Conservation (phyloP, 2,888 invertebrate species). For the Phrixothrix hirtus region DNA sequence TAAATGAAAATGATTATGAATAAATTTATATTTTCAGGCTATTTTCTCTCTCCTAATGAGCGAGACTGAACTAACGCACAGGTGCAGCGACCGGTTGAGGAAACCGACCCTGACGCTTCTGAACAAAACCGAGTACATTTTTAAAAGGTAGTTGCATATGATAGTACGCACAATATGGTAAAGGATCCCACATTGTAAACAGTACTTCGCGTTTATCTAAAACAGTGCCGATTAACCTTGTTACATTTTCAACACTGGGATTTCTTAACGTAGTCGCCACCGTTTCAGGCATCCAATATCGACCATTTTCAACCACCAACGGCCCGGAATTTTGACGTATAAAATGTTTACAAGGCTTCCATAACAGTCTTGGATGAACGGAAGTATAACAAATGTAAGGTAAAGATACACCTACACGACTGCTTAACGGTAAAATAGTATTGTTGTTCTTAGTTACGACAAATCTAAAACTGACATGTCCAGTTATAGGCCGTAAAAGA, state of each 20-base stretch:
- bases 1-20: slow-evolving; percentile 13
- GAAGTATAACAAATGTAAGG: slow-evolving; percentile 80
- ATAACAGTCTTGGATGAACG: slow-evolving; percentile 67
- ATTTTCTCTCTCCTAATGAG: slow-evolving; percentile 49
- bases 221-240: slow-evolving; percentile 67
- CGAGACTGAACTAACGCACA: slow-evolving; percentile 43
- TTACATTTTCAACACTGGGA: slow-evolving; percentile 59
- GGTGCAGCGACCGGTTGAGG: slow-evolving; percentile 52
- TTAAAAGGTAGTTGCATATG: slow-evolving; percentile 75
- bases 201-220: slow-evolving; percentile 79
- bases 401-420: slow-evolving; percentile 76
- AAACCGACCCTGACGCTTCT: slow-evolving; percentile 55
- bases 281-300: slow-evolving; percentile 66
- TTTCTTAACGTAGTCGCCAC: slow-evolving; percentile 58
- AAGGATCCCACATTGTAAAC: slow-evolving; percentile 82
- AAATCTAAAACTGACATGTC: slow-evolving; percentile 78
- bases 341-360: slow-evolving; percentile 67
- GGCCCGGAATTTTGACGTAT: slow-evolving; percentile 61
- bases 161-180: slow-evolving; percentile 85
- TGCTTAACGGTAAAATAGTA: slow-evolving; percentile 66
- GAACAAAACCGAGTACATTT: slow-evolving; percentile 62
- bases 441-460: slow-evolving; percentile 64
- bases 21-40: slow-evolving; percentile 41
- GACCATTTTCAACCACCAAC: slow-evolving; percentile 56
- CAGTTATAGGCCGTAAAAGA: slow-evolving; percentile 70